phyloP scores from a whole-genome alignment of 1,140 invertebrate species.

The Linepithema humile region DNA sequence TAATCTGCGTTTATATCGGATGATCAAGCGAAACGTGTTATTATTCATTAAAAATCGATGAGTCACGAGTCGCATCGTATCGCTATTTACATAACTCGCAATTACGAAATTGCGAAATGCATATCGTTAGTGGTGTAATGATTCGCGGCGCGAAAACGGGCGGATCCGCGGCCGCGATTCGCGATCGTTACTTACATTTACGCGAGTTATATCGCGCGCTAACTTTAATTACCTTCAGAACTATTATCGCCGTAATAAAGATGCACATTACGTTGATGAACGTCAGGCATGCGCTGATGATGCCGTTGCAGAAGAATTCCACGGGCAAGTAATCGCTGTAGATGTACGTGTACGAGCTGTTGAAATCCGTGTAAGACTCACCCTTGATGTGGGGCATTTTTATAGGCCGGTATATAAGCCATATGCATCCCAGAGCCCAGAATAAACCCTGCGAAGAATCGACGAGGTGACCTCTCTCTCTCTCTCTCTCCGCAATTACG shows the following conservation, averaged over 20 bases:
- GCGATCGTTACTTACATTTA: not conserved
- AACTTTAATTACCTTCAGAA: constrained; percentile 88
- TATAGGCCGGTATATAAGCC: constrained; percentile 87
- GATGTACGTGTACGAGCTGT: constrained; percentile 87
- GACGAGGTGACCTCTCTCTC: too few species aligned
- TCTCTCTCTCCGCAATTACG: not conserved
- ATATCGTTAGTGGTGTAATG: too few species aligned
- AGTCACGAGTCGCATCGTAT: not conserved
- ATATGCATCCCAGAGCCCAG: constrained; percentile 91
- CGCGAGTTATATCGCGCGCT: not conserved
- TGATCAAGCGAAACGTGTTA: constrained; percentile 4
- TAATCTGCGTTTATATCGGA: constrained; percentile 85
- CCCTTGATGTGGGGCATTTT: constrained; percentile 90
- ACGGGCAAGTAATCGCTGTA: constrained; percentile 90
- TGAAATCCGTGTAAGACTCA: constrained; percentile 86
- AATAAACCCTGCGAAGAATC: constrained; percentile 87
- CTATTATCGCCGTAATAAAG: constrained; percentile 91
- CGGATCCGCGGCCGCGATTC: not conserved
- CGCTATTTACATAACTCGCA: not conserved
- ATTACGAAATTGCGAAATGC: too few species aligned
- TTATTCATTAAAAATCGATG: constrained; percentile 32
- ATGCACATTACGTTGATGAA: constrained; percentile 94
- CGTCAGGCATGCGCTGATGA: constrained; percentile 91
- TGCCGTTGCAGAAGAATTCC: constrained; percentile 91
- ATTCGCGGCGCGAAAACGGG: too few species aligned